These are phyloP conservation scores for Meriones unguiculatus DNA, from an alignment of 2,113 vertebrate genomes.

Conservation along the genomic window DNA sequence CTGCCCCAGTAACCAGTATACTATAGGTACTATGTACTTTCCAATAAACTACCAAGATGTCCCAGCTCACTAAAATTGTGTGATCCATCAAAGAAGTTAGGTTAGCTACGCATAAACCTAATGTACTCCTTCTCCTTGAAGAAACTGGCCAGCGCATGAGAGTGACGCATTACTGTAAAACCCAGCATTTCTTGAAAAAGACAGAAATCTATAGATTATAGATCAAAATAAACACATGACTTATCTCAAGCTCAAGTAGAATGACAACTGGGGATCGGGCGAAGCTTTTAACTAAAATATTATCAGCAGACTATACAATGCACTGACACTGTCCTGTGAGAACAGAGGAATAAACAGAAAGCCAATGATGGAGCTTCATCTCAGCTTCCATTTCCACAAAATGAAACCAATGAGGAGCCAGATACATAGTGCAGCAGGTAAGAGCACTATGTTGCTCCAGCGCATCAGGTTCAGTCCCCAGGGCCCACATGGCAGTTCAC, in stretches of 20 bases:
- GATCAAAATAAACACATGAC: conserved; percentile 16
- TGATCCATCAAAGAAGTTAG: conserved; percentile 21
- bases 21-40: not conserved
- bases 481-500: not conserved
- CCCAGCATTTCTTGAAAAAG: not conserved
- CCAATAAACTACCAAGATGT: not conserved
- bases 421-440: not conserved
- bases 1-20: not conserved
- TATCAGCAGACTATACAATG: not conserved
- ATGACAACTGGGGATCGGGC: not conserved
- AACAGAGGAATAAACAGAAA: not conserved
- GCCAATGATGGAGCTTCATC: not conserved
- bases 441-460: not conserved
- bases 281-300: conserved; percentile 60
- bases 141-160: conserved; percentile 36
- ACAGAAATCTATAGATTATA: conserved; percentile 27
- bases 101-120: conserved; percentile 44
- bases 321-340: conserved; percentile 1
- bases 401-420: not conserved
- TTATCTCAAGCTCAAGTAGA: conserved; percentile 37
- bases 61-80: conserved; percentile 38
- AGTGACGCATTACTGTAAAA: not conserved
- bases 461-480: not conserved
- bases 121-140: not conserved
- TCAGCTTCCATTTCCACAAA: not conserved